Evolutionary conservation across 2,888 invertebrate genomes (phyloP).

Genomic region (Argynnis bischoffii): DNA sequence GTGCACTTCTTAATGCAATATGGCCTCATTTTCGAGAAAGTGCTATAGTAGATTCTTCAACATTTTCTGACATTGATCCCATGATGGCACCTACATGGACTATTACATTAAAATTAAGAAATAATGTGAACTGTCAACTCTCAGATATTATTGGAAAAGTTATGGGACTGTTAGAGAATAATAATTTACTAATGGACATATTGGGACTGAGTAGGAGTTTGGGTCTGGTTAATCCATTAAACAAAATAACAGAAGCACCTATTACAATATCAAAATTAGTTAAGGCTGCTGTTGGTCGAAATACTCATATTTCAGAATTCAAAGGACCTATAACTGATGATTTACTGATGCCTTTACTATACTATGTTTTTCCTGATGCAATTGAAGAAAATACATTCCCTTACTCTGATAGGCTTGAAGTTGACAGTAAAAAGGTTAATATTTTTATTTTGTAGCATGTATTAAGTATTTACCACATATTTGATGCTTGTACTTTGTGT

Average conservation of each 20-base stretch:
- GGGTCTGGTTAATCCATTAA: constrained; percentile 82
- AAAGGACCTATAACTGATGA: constrained; percentile 90
- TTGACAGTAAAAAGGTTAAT: constrained; percentile 72
- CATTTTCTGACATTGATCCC: constrained; percentile 94
- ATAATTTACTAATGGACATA: constrained; percentile 71
- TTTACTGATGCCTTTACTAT: constrained; percentile 88
- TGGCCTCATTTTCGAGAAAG: constrained; percentile 95
- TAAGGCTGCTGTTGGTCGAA: constrained; percentile 78
- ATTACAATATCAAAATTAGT: constrained; percentile 85
- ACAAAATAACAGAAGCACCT: constrained; percentile 89
- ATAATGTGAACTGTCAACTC: constrained; percentile 88
- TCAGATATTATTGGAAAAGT: constrained; percentile 89
- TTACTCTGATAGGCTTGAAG: constrained; percentile 75
- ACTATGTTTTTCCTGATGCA: constrained; percentile 95
- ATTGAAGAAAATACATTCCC: constrained; percentile 83
- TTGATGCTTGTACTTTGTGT: not conserved
- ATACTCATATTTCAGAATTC: constrained; percentile 81
- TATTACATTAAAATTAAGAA: constrained; percentile 84
- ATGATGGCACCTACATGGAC: constrained; percentile 90
- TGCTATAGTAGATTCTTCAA: constrained; percentile 92
- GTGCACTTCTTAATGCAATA: constrained; percentile 89
- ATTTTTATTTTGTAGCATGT: constrained; percentile 1
- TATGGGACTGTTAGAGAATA: constrained; percentile 84
- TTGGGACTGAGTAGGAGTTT: constrained; percentile 74
- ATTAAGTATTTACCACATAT: not conserved